Conservation (phyloP, 2,113 vertebrate species). For the Nibea coibor region DNA sequence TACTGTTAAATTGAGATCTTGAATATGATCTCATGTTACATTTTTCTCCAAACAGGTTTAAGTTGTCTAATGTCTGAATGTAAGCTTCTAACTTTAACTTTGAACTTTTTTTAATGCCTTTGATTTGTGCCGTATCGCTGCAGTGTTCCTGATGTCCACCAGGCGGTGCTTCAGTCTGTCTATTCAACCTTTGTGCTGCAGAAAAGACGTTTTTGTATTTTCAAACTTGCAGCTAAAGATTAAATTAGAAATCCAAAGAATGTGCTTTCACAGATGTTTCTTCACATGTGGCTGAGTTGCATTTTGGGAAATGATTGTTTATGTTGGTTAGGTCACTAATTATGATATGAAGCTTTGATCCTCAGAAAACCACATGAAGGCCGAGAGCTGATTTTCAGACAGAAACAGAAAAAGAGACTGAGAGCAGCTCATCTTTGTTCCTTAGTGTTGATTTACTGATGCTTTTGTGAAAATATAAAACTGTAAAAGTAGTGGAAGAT, state of each 20-base stretch:
- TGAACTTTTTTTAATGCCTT: no score
- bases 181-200: neutral
- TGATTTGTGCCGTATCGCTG: neutral
- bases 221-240: neutral
- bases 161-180: slow-evolving; percentile 6
- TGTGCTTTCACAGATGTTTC: neutral
- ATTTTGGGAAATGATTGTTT: neutral
- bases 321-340: slow-evolving; percentile 1
- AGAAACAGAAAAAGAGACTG: neutral
- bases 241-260: neutral
- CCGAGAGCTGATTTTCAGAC: neutral
- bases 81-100: no score
- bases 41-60: no score
- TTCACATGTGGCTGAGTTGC: neutral
- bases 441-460: neutral
- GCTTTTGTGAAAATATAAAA: neutral
- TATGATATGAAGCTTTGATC: slow-evolving; percentile 7
- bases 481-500: no score
- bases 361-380: neutral
- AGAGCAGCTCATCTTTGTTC: no score
- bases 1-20: no score
- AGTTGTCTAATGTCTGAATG: no score
- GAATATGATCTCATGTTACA: no score
- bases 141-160: neutral
- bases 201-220: neutral